phyloP scores from a whole-genome alignment of 2,888 invertebrate species.

The Cantharis lateralis region DNA sequence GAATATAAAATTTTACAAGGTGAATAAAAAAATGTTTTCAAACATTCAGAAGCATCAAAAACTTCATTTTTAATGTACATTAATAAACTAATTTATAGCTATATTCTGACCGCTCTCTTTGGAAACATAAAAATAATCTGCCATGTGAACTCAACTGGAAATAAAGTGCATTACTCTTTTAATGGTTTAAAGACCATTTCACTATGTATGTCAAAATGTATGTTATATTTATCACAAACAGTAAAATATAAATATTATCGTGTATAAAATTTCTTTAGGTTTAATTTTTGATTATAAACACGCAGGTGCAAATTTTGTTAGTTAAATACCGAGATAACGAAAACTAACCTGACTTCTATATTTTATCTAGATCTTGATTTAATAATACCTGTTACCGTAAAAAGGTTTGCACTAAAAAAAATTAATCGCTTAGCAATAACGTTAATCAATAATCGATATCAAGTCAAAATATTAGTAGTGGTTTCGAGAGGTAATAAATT shows the following conservation, averaged over 20 bases:
- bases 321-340: background rate
- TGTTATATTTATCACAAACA: too few species aligned
- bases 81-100: background rate
- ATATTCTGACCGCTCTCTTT: too few species aligned
- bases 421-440: background rate
- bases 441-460: background rate
- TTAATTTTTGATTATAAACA: background rate
- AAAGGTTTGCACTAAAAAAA: background rate
- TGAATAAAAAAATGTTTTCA: background rate
- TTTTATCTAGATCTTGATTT: background rate
- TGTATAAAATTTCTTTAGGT: background rate
- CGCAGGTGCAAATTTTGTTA: background rate
- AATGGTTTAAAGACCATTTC: too few species aligned
- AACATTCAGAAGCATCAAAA: background rate
- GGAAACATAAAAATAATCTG: too few species aligned
- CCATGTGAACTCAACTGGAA: too few species aligned
- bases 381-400: background rate
- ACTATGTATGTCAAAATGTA: too few species aligned
- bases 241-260: background rate
- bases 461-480: background rate
- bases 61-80: background rate
- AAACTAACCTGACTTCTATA: background rate
- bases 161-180: too few species aligned
- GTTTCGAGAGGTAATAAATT: background rate
- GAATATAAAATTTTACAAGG: background rate